phyloP scores from a whole-genome alignment of 2,888 invertebrate genomes.

The Acrocera orbiculus region DNA sequence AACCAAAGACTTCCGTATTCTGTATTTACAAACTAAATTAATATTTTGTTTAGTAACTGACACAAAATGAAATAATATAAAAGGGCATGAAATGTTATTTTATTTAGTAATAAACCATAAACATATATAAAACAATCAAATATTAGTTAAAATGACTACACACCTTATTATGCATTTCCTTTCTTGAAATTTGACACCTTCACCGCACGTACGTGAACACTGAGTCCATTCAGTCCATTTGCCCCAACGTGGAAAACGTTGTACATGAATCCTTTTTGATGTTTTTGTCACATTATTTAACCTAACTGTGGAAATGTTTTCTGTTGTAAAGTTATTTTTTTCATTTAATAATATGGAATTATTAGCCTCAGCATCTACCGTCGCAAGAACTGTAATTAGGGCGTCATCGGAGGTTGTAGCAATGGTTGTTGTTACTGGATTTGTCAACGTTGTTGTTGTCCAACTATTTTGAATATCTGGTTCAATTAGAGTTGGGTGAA shows the following conservation, averaged over 20 bases:
- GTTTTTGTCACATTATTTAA: conserved; percentile 9
- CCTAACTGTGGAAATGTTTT: conserved; percentile 9
- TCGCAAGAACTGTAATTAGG: conserved; percentile 1
- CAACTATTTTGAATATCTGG: conserved; percentile 4
- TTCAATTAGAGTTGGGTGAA: no score
- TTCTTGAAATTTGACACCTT: conserved; percentile 41
- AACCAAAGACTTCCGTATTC: no score
- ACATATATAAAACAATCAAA: no score
- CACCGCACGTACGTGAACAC: conserved; percentile 71
- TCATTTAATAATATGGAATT: not conserved
- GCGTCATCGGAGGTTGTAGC: conserved; percentile 2
- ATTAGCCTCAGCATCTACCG: not conserved
- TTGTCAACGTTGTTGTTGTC: conserved; percentile 5
- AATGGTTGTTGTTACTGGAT: not conserved
- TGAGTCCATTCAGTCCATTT: conserved; percentile 62
- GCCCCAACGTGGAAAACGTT: conserved; percentile 46
- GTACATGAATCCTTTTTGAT: conserved; percentile 14
- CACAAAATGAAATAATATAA: no score
- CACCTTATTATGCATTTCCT: conserved; percentile 27
- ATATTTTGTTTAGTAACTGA: no score
- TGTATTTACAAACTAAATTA: no score
- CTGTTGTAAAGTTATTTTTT: no score
- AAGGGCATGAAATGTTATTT: no score
- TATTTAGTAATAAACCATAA: no score
- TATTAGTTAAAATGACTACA: no score